Evolutionary conservation across 2,797 vertebrate genomes (phyloP).

Genomic region (Buceros bicornis): DNA sequence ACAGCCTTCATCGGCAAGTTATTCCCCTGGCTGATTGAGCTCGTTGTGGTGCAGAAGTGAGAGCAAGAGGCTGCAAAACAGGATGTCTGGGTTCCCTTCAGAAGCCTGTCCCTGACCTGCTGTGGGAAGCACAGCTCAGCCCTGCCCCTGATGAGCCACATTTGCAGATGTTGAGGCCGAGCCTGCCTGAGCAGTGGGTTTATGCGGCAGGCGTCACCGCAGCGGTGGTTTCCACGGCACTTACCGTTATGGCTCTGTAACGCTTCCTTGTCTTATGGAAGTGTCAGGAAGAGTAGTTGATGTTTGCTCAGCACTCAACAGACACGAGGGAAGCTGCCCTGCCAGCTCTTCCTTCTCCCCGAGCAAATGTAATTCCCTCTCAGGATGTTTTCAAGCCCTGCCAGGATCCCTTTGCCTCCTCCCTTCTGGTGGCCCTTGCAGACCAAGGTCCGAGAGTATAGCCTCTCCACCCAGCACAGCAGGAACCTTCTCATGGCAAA

Average conservation of each 20-base stretch:
- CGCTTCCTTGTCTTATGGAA: not conserved
- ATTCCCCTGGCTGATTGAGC: not conserved
- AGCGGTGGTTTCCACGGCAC: not conserved
- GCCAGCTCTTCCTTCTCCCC: constrained; percentile 30
- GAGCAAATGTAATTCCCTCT: not conserved
- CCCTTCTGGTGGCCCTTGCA: not conserved
- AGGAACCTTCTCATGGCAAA: not conserved
- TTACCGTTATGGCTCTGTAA: not conserved
- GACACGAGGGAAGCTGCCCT: not conserved
- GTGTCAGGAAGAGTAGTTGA: constrained; percentile 20
- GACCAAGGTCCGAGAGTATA: not conserved
- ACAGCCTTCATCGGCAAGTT: not conserved
- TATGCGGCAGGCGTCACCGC: not conserved
- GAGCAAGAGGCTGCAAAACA: constrained; percentile 25
- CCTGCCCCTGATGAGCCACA: not conserved
- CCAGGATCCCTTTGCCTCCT: not conserved
- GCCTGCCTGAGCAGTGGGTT: not conserved
- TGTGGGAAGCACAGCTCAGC: not conserved
- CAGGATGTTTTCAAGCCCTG: not conserved
- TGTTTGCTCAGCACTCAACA: constrained; percentile 21
- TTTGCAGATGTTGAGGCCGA: not conserved
- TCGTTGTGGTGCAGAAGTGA: not conserved
- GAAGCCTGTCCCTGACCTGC: constrained; percentile 3
- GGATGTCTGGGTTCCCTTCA: constrained; percentile 32
- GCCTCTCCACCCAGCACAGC: not conserved